These are phyloP conservation scores for Drosophila fungiperda DNA, from an alignment of 2,888 invertebrate genomes.

Conservation along the genomic window DNA sequence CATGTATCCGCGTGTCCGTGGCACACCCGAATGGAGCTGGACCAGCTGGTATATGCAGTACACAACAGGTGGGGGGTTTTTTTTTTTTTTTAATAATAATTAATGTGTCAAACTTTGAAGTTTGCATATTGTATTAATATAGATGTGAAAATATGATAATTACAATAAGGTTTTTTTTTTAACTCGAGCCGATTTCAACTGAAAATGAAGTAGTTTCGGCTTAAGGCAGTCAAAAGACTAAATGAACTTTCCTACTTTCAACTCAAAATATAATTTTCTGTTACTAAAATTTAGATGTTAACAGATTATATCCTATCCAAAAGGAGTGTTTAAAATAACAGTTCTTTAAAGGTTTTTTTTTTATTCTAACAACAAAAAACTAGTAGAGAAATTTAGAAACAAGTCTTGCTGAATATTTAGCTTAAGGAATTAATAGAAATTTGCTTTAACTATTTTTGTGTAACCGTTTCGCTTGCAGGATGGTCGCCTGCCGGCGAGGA, in stretches of 20 bases:
- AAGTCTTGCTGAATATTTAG: neutral
- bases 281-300: no score
- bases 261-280: no score
- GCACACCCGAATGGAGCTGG: slow-evolving; percentile 96
- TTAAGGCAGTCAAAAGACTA: neutral
- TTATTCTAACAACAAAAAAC: neutral
- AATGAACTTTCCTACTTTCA: neutral
- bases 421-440: neutral
- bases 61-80: slow-evolving; percentile 88
- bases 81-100: neutral
- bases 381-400: neutral
- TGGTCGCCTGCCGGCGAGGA: slow-evolving; percentile 86
- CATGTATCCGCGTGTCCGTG: slow-evolving; percentile 90
- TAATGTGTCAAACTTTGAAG: neutral
- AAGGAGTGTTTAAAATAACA: neutral
- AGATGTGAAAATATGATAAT: neutral
- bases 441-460: neutral
- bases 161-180: no score
- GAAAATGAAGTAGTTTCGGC: neutral
- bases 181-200: neutral
- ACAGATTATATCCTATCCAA: neutral
- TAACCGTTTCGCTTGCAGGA: slow-evolving; percentile 65
- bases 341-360: neutral
- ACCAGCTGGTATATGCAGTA: slow-evolving; percentile 92
- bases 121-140: neutral